Evolutionary conservation across 2,797 vertebrate species (phyloP).

Genomic region (Characodon lateralis): DNA sequence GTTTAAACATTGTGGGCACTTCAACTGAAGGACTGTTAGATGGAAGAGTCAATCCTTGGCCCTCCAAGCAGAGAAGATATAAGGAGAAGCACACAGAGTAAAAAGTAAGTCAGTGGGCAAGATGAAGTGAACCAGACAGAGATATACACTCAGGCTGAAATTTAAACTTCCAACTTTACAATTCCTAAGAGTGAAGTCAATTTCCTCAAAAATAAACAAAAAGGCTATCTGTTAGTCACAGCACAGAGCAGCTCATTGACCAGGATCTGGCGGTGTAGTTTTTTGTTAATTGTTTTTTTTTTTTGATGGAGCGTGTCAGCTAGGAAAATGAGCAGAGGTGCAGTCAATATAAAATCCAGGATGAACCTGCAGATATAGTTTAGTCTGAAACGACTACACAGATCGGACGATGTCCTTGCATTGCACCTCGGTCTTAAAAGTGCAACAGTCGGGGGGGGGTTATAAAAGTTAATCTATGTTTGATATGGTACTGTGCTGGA

Average conservation of each 20-base stretch:
- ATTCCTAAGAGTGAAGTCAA: slow-evolving; percentile 1
- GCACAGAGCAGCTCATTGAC: slow-evolving; percentile 2
- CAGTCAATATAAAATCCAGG: not conserved
- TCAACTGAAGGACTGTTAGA: slow-evolving; percentile 63
- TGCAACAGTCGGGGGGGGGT: not conserved
- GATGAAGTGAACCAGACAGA: slow-evolving; percentile 15
- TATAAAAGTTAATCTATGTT: not conserved
- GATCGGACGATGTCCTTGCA: not conserved
- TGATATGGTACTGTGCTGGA: not conserved
- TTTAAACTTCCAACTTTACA: slow-evolving; percentile 6
- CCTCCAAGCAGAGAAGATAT: slow-evolving; percentile 48
- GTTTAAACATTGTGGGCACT: slow-evolving; percentile 59
- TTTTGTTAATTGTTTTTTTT: not conserved
- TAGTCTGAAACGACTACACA: not conserved
- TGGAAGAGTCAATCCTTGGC: slow-evolving; percentile 45
- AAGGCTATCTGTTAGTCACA: slow-evolving; percentile 7
- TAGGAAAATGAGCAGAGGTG: not conserved
- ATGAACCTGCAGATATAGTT: not conserved
- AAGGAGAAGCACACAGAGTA: slow-evolving; percentile 26
- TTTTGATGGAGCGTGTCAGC: not conserved
- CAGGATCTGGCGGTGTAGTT: not conserved
- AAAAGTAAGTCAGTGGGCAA: slow-evolving; percentile 27
- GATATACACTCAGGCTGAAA: slow-evolving; percentile 7
- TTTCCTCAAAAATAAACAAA: slow-evolving; percentile 12
- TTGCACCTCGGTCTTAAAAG: not conserved